phyloP scores from a whole-genome alignment of 2,113 vertebrate genomes.

The Pituophis catenifer region DNA sequence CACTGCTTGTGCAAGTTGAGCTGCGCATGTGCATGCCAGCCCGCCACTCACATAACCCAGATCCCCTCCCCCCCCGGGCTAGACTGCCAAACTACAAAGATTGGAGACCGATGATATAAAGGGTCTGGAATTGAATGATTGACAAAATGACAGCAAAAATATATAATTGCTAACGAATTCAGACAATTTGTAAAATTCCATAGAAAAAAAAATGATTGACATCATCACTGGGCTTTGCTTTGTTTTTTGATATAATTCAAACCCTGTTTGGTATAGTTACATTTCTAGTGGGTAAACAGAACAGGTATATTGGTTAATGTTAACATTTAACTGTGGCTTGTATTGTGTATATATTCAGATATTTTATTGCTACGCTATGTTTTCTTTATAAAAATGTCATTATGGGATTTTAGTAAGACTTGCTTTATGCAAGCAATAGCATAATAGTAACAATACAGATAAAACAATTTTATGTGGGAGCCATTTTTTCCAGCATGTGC shows the following conservation, averaged over 20 bases:
- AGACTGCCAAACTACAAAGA: no score
- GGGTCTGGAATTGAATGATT: neutral
- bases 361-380: neutral
- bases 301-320: neutral
- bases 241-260: neutral
- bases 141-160: neutral
- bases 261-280: neutral
- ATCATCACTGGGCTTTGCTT: neutral
- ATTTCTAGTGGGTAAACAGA: neutral
- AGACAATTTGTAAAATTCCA: neutral
- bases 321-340: neutral
- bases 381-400: neutral
- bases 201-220: neutral
- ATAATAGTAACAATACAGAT: neutral
- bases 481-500: neutral
- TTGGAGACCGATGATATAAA: no score
- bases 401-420: neutral
- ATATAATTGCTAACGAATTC: neutral
- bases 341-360: neutral
- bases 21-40: no score
- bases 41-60: no score
- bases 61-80: no score
- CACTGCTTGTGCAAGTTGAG: no score
- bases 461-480: neutral
- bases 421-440: neutral